Evolutionary conservation across 2,888 invertebrate species (phyloP).

Genomic region (Xestia c-nigrum): DNA sequence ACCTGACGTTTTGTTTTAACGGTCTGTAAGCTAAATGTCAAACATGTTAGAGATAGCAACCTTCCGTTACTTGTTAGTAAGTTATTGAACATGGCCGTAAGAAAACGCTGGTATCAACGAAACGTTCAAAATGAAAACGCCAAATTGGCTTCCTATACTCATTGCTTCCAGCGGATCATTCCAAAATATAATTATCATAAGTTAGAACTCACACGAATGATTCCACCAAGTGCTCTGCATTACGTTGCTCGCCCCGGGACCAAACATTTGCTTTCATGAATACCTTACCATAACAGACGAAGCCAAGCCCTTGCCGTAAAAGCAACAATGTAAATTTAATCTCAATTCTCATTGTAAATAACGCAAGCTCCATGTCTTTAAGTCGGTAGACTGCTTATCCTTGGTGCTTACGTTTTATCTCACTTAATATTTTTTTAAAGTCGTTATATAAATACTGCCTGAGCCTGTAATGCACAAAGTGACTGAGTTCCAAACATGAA

Average conservation of each 20-base stretch:
- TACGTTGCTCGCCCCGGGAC: constrained; percentile 77
- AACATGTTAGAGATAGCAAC: no score
- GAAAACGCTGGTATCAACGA: background rate
- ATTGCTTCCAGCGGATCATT: constrained; percentile 79
- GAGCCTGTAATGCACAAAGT: background rate
- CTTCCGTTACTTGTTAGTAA: no score
- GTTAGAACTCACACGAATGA: constrained; percentile 79
- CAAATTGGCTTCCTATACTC: constrained; percentile 55
- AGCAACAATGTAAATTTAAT: constrained; percentile 89
- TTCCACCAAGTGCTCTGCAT: constrained; percentile 75
- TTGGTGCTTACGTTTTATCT: constrained; percentile 25
- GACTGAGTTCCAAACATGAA: background rate
- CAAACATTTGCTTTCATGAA: constrained; percentile 88
- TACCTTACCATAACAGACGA: constrained; percentile 87
- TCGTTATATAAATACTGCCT: background rate
- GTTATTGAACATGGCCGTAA: no score
- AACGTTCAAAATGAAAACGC: constrained; percentile 50
- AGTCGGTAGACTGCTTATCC: constrained; percentile 30
- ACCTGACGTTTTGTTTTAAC: no score
- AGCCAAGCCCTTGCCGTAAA: constrained; percentile 76
- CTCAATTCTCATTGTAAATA: constrained; percentile 83
- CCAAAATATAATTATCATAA: constrained; percentile 87
- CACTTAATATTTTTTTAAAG: constrained; percentile 11
- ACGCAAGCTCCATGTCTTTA: constrained; percentile 70
- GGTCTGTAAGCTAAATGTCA: no score